Conservation (phyloP, 2,797 vertebrate species). For the Pogoniulus pusillus region DNA sequence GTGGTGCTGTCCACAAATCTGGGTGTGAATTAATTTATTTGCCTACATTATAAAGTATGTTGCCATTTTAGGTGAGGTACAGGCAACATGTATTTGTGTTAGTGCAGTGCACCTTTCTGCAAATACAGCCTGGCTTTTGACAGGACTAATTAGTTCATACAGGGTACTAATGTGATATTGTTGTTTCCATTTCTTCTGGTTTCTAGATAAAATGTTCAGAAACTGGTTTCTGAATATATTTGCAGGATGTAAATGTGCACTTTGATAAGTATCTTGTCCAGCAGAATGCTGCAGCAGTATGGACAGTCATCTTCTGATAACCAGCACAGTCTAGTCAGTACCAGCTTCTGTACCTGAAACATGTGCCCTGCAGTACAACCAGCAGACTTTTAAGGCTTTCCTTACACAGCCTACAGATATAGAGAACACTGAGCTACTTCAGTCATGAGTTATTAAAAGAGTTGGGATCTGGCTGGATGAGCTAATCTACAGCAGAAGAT, state of each 20-base stretch:
- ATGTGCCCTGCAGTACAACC: background rate
- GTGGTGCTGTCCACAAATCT: background rate
- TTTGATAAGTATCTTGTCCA: background rate
- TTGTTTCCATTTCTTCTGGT: background rate
- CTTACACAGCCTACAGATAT: background rate
- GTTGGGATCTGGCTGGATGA: background rate
- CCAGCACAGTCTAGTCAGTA: background rate
- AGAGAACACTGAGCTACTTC: background rate
- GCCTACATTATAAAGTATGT: background rate
- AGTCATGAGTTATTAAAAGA: background rate
- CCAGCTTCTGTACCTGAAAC: background rate
- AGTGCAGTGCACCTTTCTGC: background rate
- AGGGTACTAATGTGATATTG: background rate
- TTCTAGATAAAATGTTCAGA: background rate
- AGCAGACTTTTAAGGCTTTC: background rate
- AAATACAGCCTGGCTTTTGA: background rate
- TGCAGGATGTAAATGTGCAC: background rate
- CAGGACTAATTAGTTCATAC: background rate
- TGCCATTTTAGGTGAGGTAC: background rate
- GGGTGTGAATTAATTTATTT: background rate
- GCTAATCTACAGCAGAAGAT: background rate
- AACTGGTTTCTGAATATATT: background rate
- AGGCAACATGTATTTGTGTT: background rate
- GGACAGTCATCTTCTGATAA: background rate
- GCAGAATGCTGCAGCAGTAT: background rate